Percentiles rank a stretch among this genome's conserved stretches.
Conservation (phyloP, 2,797 vertebrate genomes). For the Morus bassanus region DNA sequence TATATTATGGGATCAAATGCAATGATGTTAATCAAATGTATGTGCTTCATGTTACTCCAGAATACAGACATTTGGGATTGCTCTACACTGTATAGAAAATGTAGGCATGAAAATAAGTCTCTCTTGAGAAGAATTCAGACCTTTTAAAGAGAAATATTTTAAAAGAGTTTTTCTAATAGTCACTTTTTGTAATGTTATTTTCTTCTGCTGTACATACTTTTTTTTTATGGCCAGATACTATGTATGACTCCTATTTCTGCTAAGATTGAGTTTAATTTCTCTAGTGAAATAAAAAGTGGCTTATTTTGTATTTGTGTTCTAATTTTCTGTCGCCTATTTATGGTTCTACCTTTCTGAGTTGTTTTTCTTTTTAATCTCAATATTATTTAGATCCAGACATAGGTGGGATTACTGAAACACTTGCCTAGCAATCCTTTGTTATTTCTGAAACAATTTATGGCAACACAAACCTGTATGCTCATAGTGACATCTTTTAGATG, state of each 20-base stretch:
- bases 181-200: not conserved
- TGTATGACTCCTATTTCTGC: not conserved
- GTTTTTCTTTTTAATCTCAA: not conserved
- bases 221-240: not conserved
- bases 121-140: not conserved
- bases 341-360: not conserved
- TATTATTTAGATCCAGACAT: not conserved
- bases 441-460: not conserved
- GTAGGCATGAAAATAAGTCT: not conserved
- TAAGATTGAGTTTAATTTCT: not conserved
- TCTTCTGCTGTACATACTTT: not conserved
- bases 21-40: not conserved
- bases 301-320: not conserved
- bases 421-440: not conserved
- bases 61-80: not conserved
- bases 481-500: not conserved
- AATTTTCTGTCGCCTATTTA: not conserved
- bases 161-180: not conserved
- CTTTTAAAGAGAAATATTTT: not conserved
- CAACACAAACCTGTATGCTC: not conserved
- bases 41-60: not conserved
- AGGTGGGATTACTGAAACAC: not conserved
- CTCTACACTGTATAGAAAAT: not conserved
- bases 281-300: not conserved
- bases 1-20: not conserved